Evolutionary conservation across 2,888 invertebrate genomes (phyloP), one percentile per base, ranked within the genome.

Genomic region (Apomyelois bistriatella): DNA sequence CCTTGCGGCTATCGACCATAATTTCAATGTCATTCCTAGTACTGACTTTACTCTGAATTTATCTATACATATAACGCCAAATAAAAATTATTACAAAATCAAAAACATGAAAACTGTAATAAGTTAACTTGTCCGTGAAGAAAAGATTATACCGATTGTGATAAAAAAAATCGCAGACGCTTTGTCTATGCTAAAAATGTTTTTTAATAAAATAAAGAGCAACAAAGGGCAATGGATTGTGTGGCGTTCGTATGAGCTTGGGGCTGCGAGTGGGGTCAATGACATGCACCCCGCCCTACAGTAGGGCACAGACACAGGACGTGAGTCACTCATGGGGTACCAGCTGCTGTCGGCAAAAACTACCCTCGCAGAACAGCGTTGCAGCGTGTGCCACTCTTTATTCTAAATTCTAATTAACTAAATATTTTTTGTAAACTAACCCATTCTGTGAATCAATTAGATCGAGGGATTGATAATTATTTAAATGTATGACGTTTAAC

Each of bases 291-390:
- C 88, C 84, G 87, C 72, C 74, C 76, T 76, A 73, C 79, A 79
- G 80, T 81, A 77, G 81, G 81, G 83, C 81, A 80, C 74, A 76
- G 76, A 72, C 73, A 84, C 85, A 88, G 86, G 86, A 89, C 87
- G 85, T 88, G 88, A 89, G 72, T 87, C 88, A 87, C 82, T 79
- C 73, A 72, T 79, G 83, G 88, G 86, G 87, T 80, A 83, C 85
- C 89, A 90, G 89, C 89, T 90, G 89, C 84, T 84, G 76, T 74
- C 72, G 74, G 75, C 79, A 85, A 86, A 88, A 87, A 88, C 87
- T 82, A 86, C 87, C 89, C 89, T 78, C 68, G 62, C 66, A 63
- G 62, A 66, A 62, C 62, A 62, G 75, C 74, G 76, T 70, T 65
- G 60, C 61, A 65, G 68, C 68, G 66, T 72, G 63, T 63, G 60